A percentile compares a stretch with the other conserved stretches of the same genome.
Conservation (phyloP, 2,888 invertebrate genomes). For the Apoda limacodes region DNA sequence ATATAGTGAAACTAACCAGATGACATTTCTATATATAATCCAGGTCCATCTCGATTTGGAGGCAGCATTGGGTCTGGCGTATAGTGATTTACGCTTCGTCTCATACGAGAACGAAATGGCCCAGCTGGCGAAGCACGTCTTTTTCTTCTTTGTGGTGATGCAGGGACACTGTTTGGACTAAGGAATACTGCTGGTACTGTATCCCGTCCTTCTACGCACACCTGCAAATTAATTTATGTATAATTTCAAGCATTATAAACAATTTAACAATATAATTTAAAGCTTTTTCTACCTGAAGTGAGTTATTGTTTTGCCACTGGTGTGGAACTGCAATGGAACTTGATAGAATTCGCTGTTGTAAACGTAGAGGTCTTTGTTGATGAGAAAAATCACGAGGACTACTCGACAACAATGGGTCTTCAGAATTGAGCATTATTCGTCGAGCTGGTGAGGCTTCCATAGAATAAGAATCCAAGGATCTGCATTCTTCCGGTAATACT, state of each 20-base stretch:
- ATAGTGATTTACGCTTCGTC: constrained; percentile 70
- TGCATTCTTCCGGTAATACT: constrained; percentile 83
- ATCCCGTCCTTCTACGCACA: constrained; percentile 72
- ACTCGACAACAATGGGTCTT: constrained; percentile 86
- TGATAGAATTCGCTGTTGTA: constrained; percentile 34
- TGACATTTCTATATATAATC: constrained; percentile 76
- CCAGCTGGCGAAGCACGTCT: constrained; percentile 75
- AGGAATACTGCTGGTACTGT: constrained; percentile 81
- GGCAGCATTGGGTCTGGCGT: constrained; percentile 96
- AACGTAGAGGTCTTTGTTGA: constrained; percentile 44
- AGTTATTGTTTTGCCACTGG: constrained; percentile 52
- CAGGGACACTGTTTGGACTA: constrained; percentile 79
- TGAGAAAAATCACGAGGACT: constrained; percentile 82
- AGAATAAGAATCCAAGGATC: constrained; percentile 72
- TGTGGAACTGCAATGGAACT: constrained; percentile 35
- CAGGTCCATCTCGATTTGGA: constrained; percentile 90
- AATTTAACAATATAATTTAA: not conserved
- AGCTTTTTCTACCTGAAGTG: constrained; percentile 42
- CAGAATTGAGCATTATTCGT: constrained; percentile 90
- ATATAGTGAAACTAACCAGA: constrained; percentile 30
- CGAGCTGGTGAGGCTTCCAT: constrained; percentile 77
- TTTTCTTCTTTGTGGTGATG: constrained; percentile 74
- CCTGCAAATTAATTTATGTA: constrained; percentile 30
- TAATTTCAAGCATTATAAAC: not conserved
- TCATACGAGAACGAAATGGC: constrained; percentile 59